Evolutionary conservation across 2,888 invertebrate species (phyloP), one percentile per base, ranked within the genome.

Genomic region (Barypeithes pellucidus): DNA sequence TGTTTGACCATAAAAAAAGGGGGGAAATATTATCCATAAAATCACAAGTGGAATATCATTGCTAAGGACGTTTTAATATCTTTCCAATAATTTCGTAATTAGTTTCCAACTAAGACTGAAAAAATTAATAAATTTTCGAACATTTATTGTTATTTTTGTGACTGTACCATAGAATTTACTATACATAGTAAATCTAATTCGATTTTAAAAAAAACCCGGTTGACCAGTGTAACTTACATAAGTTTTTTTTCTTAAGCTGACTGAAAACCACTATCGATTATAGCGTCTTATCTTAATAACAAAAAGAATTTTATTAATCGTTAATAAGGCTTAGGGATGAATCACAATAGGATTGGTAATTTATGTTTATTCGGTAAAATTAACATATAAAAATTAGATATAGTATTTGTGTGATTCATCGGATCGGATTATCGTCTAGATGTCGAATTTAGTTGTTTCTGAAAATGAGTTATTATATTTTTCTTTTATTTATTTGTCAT

Each of bases 241-340:
- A 29, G 29, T 50, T 22, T 43, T 50, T 33, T 60, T 67, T 12
- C 33, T 68, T 33, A 60, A 22, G n/a, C 36, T 11, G 18, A 0
- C 14, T 54, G 43, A 54, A 63, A 63, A 29, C 5, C 5, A 29
- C 16, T 63, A 63, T 63, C 20, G 12, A 18, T 47, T 14, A 29
- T 47, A 16, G 8, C 14, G 33, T 29, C 16, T 65, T 65, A 65
- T 36, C 50, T 24, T 22, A 54, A 47, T 39, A 60, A 54, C 50
- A 72, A 52, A 73, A 62, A 54, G 45, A 63, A 59, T 65, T 63
- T 73, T 73, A 73, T 73, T 63, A 59, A 29, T 39, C 73, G 47
- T 73, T 73, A 73, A 73, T 73, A 73, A 73, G 68, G 73, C 68
- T 73, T 73, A 67, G 50, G 14, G 63, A 63, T 73, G 73, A 73